Percentiles rank a stretch among this genome's conserved stretches.
Conservation (phyloP, 2,113 vertebrate species). For the Tragelaphus imberbis region DNA sequence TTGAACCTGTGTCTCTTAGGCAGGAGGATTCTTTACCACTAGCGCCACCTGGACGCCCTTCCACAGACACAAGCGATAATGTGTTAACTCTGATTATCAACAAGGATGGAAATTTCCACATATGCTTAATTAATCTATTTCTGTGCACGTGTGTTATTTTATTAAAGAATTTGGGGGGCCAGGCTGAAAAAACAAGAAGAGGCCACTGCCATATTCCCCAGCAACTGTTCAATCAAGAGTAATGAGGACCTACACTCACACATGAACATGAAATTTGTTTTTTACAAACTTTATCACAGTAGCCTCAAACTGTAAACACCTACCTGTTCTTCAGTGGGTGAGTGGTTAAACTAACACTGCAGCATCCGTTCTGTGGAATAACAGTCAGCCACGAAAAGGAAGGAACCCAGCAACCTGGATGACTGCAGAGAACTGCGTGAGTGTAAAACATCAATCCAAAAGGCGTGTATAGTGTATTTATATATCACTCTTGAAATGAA, state of each 20-base stretch:
- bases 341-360: neutral
- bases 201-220: neutral
- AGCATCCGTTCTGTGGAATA: neutral
- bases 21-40: neutral
- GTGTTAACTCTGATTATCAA: neutral
- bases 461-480: neutral
- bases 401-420: neutral
- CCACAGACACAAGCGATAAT: neutral
- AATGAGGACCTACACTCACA: neutral
- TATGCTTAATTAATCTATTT: neutral
- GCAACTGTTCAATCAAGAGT: neutral
- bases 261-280: neutral
- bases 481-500: neutral
- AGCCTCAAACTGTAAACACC: neutral
- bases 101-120: neutral
- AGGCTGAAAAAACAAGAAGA: neutral
- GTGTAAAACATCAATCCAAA: neutral
- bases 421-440: neutral
- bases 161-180: neutral
- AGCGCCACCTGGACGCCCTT: neutral
- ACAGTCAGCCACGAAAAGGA: neutral
- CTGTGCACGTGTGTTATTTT: neutral
- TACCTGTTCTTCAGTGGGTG: neutral
- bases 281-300: neutral
- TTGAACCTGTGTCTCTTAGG: neutral